Evolutionary conservation across 2,888 invertebrate genomes (phyloP).

Genomic region (Ennomos erosarius): DNA sequence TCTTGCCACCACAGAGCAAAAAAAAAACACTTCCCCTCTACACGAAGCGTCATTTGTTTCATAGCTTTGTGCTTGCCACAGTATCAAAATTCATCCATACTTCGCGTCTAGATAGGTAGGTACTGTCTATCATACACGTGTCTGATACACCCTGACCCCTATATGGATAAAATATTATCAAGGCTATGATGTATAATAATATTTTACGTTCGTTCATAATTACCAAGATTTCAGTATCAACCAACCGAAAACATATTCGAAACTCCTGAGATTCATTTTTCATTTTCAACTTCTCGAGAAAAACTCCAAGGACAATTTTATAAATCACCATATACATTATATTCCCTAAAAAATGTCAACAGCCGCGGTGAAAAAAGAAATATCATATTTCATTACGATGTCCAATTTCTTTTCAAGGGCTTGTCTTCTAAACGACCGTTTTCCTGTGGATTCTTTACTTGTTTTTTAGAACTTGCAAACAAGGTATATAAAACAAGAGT

Average conservation of each 20-base stretch:
- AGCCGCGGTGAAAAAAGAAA: neutral
- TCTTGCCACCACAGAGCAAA: too few species aligned
- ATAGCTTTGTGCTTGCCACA: too few species aligned
- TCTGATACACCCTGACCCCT: too few species aligned
- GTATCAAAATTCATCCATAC: too few species aligned
- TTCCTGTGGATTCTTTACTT: neutral
- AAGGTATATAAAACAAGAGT: slow-evolving; percentile 3
- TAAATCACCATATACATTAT: neutral
- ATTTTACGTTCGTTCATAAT: too few species aligned
- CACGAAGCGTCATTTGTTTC: too few species aligned
- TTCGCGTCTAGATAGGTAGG: too few species aligned
- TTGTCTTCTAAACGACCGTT: neutral
- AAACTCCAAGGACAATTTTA: neutral
- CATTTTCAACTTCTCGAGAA: neutral
- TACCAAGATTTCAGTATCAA: too few species aligned
- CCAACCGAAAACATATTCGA: neutral
- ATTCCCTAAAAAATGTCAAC: neutral
- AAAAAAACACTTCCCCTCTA: too few species aligned
- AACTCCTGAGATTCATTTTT: neutral
- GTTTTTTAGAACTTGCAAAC: neutral
- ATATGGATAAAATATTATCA: too few species aligned
- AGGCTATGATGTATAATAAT: too few species aligned
- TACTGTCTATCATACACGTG: too few species aligned
- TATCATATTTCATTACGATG: neutral
- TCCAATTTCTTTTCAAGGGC: neutral